A percentile compares a stretch with the other conserved stretches of the same genome.
Evolutionary conservation across 2,113 vertebrate species (phyloP).

Genomic region (Chiloscyllium plagiosum): DNA sequence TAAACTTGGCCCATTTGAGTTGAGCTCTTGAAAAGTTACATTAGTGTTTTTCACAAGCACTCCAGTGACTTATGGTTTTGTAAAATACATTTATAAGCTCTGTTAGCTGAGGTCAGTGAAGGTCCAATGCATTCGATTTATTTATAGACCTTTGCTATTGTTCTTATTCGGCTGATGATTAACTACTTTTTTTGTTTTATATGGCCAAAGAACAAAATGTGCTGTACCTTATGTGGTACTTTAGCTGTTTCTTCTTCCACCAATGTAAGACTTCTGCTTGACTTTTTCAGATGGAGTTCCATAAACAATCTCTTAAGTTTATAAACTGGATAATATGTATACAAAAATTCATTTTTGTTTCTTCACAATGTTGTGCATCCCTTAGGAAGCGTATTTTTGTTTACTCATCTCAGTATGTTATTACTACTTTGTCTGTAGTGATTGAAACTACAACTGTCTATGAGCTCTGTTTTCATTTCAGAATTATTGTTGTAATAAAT

Average conservation of each 20-base stretch:
- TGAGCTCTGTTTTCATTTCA: neutral
- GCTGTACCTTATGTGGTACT: conserved; percentile 11
- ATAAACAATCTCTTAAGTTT: neutral
- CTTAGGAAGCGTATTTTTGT: neutral
- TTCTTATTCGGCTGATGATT: conserved; percentile 20
- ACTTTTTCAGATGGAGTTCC: neutral
- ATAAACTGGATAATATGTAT: neutral
- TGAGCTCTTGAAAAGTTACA: neutral
- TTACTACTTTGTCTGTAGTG: neutral
- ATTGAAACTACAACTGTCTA: neutral
- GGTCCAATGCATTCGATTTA: conserved; percentile 28
- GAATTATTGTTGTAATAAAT: neutral
- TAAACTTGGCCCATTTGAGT: neutral
- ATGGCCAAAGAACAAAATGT: conserved; percentile 31
- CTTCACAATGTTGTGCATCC: neutral
- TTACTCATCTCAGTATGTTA: neutral
- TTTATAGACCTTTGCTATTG: conserved; percentile 23
- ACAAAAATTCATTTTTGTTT: neutral
- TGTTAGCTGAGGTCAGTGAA: conserved; percentile 9
- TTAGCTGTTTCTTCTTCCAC: neutral
- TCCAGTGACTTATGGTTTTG: neutral
- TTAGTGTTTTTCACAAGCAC: conserved; percentile 1
- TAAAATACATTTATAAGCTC: conserved; percentile 20
- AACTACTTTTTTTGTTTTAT: conserved; percentile 13
- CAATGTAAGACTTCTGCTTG: neutral